Evolutionary conservation across 2,797 vertebrate genomes (phyloP), one percentile per base, ranked within the genome.

Genomic region (Spondyliosoma cantharus): DNA sequence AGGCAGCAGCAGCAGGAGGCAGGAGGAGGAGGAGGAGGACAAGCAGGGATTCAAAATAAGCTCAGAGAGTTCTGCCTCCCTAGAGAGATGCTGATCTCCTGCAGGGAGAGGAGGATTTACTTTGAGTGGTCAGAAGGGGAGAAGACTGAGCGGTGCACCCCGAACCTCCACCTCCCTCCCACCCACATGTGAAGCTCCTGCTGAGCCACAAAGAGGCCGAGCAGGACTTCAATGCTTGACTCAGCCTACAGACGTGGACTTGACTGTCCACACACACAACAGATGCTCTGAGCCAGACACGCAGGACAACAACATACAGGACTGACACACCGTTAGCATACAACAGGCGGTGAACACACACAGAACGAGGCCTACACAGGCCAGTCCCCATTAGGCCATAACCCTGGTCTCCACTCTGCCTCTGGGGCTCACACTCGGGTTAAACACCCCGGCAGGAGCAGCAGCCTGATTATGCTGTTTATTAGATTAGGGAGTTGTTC

Each of bases 401-500:
- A 86, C 49, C 83, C 60, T 29, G 66, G 20, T 16, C 60, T 62
- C 63, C 75, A 57, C 73, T 74, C 60, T 62, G 42, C 67, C 85
- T 84, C 83, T 81, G 75, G 74, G 86, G 65, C 83, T 74, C 73
- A 72, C 57, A 54, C 74, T 76, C 22, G 1, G 58, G 70, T 60
- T 27, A 82, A 76, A 76, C 66, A 59, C 73, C 81, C 54, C 52
- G 19, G 75, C 78, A 64, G 74, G 64, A 76, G 71, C 43, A 60
- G 73, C 65, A 78, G 78, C 65, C 83, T 81, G 65, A 85, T 90
- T 85, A 75, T 83, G 48, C 66, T 20, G 74, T 79, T 86, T 87
- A 88, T 90, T 90, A 77, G 75, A 90, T 91, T 84, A 88, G 74
- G 87, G 88, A 87, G 65, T 80, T 76, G 67, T 72, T 88, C 73